phyloP scores from a whole-genome alignment of 2,113 vertebrate species.

The Gracilinanus agilis region DNA sequence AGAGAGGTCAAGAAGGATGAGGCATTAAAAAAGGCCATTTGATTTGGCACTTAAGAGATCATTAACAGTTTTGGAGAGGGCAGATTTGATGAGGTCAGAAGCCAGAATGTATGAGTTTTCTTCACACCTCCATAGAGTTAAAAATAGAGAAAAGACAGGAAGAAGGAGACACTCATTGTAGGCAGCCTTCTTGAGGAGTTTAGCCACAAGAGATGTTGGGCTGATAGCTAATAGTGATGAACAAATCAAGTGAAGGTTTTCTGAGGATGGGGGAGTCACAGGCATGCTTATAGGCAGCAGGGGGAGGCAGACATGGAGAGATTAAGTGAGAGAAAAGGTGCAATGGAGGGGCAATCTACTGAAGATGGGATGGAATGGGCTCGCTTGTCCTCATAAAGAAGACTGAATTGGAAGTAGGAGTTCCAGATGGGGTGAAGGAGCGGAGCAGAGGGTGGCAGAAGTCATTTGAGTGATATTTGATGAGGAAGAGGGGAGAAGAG shows the following conservation, averaged over 20 bases:
- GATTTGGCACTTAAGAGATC: not conserved
- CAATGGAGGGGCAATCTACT: not conserved
- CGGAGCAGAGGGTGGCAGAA: not conserved
- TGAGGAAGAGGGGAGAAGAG: too few species aligned
- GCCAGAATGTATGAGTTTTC: not conserved
- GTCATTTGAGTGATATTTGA: not conserved
- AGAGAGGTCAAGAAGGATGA: not conserved
- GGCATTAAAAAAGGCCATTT: not conserved
- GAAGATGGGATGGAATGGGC: not conserved
- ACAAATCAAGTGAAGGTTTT: not conserved
- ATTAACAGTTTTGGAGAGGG: not conserved
- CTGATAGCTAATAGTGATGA: not conserved
- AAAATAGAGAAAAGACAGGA: not conserved
- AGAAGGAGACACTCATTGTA: too few species aligned
- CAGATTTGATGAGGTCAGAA: not conserved
- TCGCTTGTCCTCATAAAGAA: not conserved
- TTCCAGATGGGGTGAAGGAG: not conserved
- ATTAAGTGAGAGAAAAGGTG: too few species aligned
- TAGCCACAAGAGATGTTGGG: not conserved
- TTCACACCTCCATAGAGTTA: too few species aligned
- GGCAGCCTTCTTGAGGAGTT: not conserved
- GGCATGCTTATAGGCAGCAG: not conserved
- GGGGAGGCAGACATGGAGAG: not conserved
- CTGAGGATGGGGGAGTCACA: not conserved
- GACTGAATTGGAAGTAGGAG: not conserved